These are phyloP conservation scores for Eudyptes chrysolophus DNA, from an alignment of 2,113 vertebrate genomes.

Conservation along the genomic window DNA sequence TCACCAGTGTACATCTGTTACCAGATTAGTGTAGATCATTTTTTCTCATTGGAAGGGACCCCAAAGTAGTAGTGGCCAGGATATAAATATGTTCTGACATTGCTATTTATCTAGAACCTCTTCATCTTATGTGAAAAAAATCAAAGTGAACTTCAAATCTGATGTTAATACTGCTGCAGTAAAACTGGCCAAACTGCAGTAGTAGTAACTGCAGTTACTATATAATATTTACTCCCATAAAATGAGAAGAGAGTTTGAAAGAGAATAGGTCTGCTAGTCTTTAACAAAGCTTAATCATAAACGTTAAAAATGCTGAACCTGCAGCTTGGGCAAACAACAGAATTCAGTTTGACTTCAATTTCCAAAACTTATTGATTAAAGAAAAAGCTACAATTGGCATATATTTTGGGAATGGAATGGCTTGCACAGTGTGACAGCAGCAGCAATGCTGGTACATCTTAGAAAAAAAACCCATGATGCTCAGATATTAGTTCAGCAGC, in stretches of 20 bases:
- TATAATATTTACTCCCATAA: background rate
- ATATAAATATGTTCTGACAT: background rate
- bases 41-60: background rate
- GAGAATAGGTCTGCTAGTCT: background rate
- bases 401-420: background rate
- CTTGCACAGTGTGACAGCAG: background rate
- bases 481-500: background rate
- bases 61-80: background rate
- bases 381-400: background rate
- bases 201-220: background rate
- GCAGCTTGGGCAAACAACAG: background rate
- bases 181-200: background rate
- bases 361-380: background rate
- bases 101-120: background rate
- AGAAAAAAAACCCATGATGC: rapidly evolving
- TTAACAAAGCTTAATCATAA: background rate
- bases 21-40: background rate
- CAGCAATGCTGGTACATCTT: background rate
- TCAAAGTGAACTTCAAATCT: background rate
- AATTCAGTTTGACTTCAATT: background rate
- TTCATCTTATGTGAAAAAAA: background rate
- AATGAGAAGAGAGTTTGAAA: background rate
- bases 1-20: background rate
- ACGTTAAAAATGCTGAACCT: background rate
- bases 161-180: background rate